Evolutionary conservation across 2,797 vertebrate genomes (phyloP).

Genomic region (Acomys russatus): DNA sequence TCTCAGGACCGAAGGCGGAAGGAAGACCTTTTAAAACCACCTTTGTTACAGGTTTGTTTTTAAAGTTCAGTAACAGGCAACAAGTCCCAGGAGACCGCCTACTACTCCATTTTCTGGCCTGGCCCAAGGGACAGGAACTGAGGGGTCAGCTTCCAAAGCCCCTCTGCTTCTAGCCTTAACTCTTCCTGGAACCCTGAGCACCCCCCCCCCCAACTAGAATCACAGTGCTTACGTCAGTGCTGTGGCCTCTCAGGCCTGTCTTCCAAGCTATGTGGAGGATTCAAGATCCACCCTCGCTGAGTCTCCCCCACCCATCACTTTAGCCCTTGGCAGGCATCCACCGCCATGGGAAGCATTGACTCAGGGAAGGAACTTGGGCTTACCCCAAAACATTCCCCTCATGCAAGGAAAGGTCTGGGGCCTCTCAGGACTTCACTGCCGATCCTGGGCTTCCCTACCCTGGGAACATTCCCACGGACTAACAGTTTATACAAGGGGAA

Average conservation of each 20-base stretch:
- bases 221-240: neutral
- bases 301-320: neutral
- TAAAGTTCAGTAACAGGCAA: conserved; percentile 38
- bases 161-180: neutral
- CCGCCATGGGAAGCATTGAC: neutral
- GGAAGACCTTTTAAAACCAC: conserved; percentile 56
- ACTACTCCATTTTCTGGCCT: neutral
- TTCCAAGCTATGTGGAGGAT: neutral
- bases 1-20: neutral
- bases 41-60: conserved; percentile 56
- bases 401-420: neutral
- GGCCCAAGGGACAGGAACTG: neutral
- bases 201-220: neutral
- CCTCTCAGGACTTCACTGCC: neutral
- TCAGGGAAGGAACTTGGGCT: neutral
- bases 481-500: neutral
- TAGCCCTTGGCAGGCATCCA: accelerated
- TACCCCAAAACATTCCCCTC: neutral
- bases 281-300: neutral
- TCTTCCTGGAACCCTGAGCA: conserved; percentile 17
- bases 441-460: neutral
- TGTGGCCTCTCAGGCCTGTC: neutral
- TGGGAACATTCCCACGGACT: conserved; percentile 51
- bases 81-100: neutral
- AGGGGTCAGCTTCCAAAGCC: conserved; percentile 10